Evolutionary conservation across 2,888 invertebrate species (phyloP), one percentile per base, ranked within the genome.

Genomic region (Idaea dimidiata): DNA sequence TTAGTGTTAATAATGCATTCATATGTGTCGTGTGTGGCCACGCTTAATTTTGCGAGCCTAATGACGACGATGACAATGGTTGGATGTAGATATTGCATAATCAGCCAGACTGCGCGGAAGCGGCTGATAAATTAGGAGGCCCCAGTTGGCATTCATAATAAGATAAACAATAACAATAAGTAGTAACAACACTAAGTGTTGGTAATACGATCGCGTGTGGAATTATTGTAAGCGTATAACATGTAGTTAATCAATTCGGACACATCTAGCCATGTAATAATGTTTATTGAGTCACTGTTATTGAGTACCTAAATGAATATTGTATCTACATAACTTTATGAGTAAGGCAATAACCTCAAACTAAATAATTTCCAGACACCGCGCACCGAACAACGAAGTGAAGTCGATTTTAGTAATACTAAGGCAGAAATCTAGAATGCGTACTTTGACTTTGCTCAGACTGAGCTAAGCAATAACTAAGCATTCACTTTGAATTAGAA

Each of bases 51-150:
- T 71, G 72, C 72, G 70, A 64, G 72, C 73, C 74, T 74, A 81
- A 84, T 81, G 79, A 79, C 79, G 78, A 72, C 72, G 76, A 76
- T 76, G 75, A 83, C 84, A 84, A 86, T 81, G 77, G 81, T 66
- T 69, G 65, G 69, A 69, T 53, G n/a, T 56, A 16, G 69, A 66
- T 68, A 54, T 66, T 63, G 61, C 59, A 62, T 66, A 62, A 58
- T 61, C 71, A 69, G 59, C 67, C 65, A 59, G 58, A 60, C 63
- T 65, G 66, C 73, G 71, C 77, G 79, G 78, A 83, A 75, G 81
- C 74, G 64, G 67, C 73, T 66, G 72, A 80, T 84, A 79, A 85
- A 83, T 85, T 82, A 82, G 77, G 78, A 75, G 77, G 73, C 76
- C 77, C 74, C 70, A 66, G 68, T 67, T 73, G 70, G 78, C 78